Evolutionary conservation across 1,140 invertebrate species (phyloP).

Genomic region (Drosophila seguyi): DNA sequence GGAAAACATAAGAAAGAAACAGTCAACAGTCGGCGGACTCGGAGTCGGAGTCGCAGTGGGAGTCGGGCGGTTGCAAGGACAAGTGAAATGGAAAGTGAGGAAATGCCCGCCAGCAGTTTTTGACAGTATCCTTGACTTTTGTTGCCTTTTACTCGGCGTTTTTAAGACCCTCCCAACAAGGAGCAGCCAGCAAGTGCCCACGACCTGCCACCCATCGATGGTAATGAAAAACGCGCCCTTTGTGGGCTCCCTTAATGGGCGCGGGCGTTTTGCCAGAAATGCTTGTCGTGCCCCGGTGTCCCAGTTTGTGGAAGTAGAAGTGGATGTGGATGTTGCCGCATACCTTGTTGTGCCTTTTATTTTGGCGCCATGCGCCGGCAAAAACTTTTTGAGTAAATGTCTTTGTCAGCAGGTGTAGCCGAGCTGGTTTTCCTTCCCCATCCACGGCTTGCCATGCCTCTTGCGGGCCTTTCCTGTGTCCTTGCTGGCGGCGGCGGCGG

Average conservation of each 20-base stretch:
- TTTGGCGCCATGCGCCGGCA: constrained; percentile 57
- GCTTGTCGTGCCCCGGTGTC: constrained; percentile 66
- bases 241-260: constrained; percentile 69
- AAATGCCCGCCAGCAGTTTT: constrained; percentile 70
- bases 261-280: constrained; percentile 78
- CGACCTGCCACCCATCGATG: constrained; percentile 45
- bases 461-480: constrained; percentile 44
- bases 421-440: constrained; percentile 37
- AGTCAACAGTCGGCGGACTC: constrained; percentile 35
- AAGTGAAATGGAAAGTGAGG: constrained; percentile 76
- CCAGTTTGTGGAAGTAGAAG: constrained; percentile 49
- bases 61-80: constrained; percentile 39
- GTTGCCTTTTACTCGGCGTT: constrained; percentile 69
- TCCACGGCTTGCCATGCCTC: constrained; percentile 14
- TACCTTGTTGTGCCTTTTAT: constrained; percentile 67
- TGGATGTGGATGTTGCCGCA: constrained; percentile 37
- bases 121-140: constrained; percentile 79
- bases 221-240: constrained; percentile 81
- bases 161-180: constrained; percentile 56
- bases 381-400: constrained; percentile 83
- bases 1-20: constrained; percentile 34
- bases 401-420: constrained; percentile 81
- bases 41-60: background rate
- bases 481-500: constrained; percentile 21
- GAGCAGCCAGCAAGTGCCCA: background rate